Percentiles rank a stretch among this genome's conserved stretches.
These are phyloP conservation scores for Thymallus thymallus DNA, from an alignment of 2,113 vertebrate genomes.

Conservation along the genomic window DNA sequence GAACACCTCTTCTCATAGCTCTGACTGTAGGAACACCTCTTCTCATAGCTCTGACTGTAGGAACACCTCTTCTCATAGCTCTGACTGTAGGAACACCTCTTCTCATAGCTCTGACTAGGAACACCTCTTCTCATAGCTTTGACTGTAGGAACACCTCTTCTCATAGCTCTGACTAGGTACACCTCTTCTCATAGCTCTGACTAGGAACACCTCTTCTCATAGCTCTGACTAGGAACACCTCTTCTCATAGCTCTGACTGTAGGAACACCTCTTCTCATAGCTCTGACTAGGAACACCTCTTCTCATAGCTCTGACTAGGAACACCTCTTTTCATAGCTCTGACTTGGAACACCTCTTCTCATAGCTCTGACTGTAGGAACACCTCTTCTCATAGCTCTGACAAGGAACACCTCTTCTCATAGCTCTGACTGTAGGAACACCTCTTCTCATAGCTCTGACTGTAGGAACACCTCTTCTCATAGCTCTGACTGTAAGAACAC, in stretches of 20 bases:
- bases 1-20: neutral
- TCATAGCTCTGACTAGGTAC: too few species aligned
- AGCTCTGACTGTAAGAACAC: too few species aligned
- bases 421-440: too few species aligned
- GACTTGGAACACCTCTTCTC: too few species aligned
- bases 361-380: too few species aligned
- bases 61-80: neutral
- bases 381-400: too few species aligned
- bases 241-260: neutral
- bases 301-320: neutral
- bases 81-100: too few species aligned
- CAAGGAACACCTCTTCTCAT: neutral
- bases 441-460: neutral
- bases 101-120: too few species aligned
- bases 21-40: neutral
- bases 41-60: neutral
- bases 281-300: too few species aligned
- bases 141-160: too few species aligned
- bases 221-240: neutral
- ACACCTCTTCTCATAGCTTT: neutral
- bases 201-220: neutral
- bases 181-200: neutral
- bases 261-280: too few species aligned
- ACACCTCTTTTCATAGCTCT: too few species aligned
- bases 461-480: neutral